Percentiles rank a stretch among this genome's conserved stretches.
phyloP scores from a whole-genome alignment of 2,113 vertebrate species.

The Melanostigma gelatinosum region DNA sequence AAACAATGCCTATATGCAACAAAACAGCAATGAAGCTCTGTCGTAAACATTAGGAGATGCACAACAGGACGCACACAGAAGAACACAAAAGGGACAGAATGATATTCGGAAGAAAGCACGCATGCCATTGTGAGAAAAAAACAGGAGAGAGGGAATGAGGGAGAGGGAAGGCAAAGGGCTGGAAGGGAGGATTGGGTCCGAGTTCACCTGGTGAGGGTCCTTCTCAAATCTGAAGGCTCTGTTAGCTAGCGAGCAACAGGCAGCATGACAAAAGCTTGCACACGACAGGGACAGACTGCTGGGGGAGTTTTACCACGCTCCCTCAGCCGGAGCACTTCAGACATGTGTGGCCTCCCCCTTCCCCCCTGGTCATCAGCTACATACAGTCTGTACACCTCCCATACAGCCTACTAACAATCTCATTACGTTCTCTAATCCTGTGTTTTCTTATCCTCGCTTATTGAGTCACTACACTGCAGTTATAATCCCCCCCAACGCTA shows the following conservation, averaged over 20 bases:
- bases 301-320: conserved; percentile 77
- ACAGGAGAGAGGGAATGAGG: conserved; percentile 26
- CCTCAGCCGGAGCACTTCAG: conserved; percentile 66
- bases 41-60: conserved; percentile 31
- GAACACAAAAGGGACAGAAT: conserved; percentile 17
- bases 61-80: conserved; percentile 40
- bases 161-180: conserved; percentile 43
- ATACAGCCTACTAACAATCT: conserved; percentile 29
- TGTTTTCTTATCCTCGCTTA: not conserved
- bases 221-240: conserved; percentile 60
- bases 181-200: conserved; percentile 38
- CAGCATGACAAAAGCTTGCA: conserved; percentile 79
- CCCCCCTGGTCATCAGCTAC: not conserved
- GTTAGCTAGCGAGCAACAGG: conserved; percentile 74
- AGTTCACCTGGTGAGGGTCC: conserved; percentile 56
- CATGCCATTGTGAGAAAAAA: conserved; percentile 21
- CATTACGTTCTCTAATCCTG: conserved; percentile 22
- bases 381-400: not conserved
- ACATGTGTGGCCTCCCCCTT: conserved; percentile 19
- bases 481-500: not conserved
- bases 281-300: conserved; percentile 77
- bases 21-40: conserved; percentile 54
- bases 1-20: conserved; percentile 37
- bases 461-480: conserved; percentile 5
- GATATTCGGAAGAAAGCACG: conserved; percentile 37